phyloP scores from a whole-genome alignment of 1,140 invertebrate species.

The Plodia interpunctella region DNA sequence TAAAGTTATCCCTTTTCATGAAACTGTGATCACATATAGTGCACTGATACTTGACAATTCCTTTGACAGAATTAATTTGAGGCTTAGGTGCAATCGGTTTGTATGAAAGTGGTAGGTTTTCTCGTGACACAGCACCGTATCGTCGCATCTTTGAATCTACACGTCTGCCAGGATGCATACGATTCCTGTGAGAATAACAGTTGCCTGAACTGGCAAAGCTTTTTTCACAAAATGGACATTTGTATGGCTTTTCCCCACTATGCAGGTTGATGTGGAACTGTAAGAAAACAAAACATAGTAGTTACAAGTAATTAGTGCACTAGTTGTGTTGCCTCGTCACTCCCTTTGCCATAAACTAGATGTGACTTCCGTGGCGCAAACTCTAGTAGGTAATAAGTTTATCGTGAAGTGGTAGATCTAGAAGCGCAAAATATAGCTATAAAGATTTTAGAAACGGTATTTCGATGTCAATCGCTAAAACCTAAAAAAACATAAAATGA shows the following conservation, averaged over 20 bases:
- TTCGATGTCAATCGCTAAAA: too few species aligned
- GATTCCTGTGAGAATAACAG: conserved; percentile 84
- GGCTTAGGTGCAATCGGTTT: conserved; percentile 21
- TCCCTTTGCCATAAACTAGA: too few species aligned
- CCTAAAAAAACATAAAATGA: too few species aligned
- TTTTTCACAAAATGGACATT: conserved; percentile 88
- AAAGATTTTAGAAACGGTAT: too few species aligned
- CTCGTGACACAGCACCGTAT: not conserved
- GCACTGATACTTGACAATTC: conserved; percentile 52
- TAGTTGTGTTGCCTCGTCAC: not conserved
- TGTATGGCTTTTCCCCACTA: conserved; percentile 88
- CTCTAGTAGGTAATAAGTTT: too few species aligned
- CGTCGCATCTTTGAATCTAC: conserved; percentile 19
- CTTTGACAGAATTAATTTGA: conserved; percentile 26
- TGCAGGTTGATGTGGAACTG: conserved; percentile 88
- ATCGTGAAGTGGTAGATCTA: too few species aligned
- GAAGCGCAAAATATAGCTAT: too few species aligned
- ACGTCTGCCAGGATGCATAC: conserved; percentile 80
- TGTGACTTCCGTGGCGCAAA: too few species aligned
- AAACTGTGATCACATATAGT: conserved; percentile 55
- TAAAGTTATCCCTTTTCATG: conserved; percentile 58
- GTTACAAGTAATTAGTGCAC: not conserved
- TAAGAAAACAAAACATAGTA: conserved; percentile 23
- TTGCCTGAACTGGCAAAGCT: conserved; percentile 89
- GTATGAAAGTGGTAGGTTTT: conserved; percentile 4